phyloP scores from a whole-genome alignment of 2,797 vertebrate species.

The Acanthopagrus latus region DNA sequence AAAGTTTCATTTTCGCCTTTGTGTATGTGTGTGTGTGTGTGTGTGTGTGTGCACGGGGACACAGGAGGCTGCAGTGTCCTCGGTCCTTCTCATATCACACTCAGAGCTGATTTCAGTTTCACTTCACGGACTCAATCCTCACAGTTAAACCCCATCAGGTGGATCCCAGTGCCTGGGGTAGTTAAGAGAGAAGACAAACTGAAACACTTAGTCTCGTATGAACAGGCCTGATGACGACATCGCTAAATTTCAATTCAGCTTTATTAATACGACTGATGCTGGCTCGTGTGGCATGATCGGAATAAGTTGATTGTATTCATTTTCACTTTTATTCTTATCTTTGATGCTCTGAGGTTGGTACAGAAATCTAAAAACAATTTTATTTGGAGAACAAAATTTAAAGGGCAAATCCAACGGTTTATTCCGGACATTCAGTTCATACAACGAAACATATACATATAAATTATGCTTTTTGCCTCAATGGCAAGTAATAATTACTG shows the following conservation, averaged over 20 bases:
- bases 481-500: slow-evolving; percentile 30
- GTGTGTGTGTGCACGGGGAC: background rate
- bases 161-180: background rate
- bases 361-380: background rate
- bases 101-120: slow-evolving; percentile 46
- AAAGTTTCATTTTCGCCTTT: slow-evolving; percentile 79
- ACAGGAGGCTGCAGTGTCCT: slow-evolving; percentile 46
- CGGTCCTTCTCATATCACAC: slow-evolving; percentile 52
- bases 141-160: slow-evolving; percentile 23
- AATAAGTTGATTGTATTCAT: background rate
- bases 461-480: background rate
- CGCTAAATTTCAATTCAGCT: background rate
- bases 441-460: background rate
- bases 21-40: slow-evolving; percentile 3
- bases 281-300: background rate
- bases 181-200: slow-evolving; percentile 3
- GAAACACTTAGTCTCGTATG: background rate
- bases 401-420: slow-evolving; percentile 4
- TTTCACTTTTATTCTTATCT: background rate
- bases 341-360: background rate
- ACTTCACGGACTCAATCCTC: slow-evolving; percentile 33
- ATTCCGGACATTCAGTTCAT: background rate
- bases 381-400: background rate
- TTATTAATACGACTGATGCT: background rate
- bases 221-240: background rate